Percentiles rank a stretch among this genome's conserved stretches.
These are phyloP conservation scores for Cryptotermes secundus DNA, from an alignment of 1,140 invertebrate genomes.

Conservation along the genomic window DNA sequence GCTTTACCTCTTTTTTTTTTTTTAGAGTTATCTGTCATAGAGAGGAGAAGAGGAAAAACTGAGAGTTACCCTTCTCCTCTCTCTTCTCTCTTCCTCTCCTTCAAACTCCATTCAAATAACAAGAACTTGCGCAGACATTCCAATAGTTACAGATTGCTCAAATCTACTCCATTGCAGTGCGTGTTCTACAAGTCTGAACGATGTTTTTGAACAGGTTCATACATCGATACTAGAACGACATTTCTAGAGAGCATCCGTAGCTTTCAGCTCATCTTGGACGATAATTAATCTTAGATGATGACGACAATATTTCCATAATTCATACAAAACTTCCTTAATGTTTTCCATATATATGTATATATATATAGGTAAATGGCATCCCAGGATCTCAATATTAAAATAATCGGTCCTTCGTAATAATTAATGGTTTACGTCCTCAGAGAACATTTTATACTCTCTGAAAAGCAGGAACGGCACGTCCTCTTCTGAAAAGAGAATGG, in stretches of 20 bases:
- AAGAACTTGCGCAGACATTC: too few species aligned
- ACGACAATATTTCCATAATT: slow-evolving; percentile 29
- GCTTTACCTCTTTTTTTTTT: too few species aligned
- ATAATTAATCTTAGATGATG: slow-evolving; percentile 26
- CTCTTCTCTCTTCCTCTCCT: too few species aligned
- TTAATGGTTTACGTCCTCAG: slow-evolving; percentile 14
- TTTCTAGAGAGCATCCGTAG: background rate
- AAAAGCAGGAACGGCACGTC: background rate
- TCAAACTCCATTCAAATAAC: too few species aligned
- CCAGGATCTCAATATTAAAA: background rate
- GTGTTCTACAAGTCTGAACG: background rate
- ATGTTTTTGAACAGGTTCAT: background rate
- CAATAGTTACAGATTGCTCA: too few species aligned
- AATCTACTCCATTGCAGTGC: too few species aligned
- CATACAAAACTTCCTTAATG: slow-evolving; percentile 23
- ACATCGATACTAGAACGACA: background rate
- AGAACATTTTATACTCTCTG: background rate
- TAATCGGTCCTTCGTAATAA: background rate
- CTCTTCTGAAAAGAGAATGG: background rate
- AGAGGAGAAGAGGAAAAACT: too few species aligned
- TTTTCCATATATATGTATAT: slow-evolving; percentile 13
- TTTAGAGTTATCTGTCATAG: too few species aligned
- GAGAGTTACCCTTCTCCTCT: too few species aligned
- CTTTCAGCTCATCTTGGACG: background rate
- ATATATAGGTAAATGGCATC: slow-evolving; percentile 17